Conservation (phyloP, 1,140 invertebrate genomes). For the Planococcus citri region DNA sequence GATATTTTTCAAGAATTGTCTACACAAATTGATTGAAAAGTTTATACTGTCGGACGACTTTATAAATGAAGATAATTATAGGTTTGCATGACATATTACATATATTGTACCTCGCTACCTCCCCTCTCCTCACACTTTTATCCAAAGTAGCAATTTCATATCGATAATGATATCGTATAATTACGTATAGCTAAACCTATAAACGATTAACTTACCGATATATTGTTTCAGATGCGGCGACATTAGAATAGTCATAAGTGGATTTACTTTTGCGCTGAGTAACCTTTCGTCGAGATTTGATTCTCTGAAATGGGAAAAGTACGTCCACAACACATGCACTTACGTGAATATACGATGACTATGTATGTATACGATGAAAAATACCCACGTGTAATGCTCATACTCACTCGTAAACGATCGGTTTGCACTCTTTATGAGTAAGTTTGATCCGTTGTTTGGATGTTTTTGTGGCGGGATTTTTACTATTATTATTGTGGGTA, state of each 20-base stretch:
- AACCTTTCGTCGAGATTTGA: neutral
- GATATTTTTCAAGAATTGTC: too few species aligned
- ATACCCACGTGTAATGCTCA: neutral
- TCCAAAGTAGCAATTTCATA: too few species aligned
- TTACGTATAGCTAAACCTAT: too few species aligned
- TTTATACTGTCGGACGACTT: too few species aligned
- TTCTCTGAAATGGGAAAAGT: neutral
- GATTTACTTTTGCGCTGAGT: neutral
- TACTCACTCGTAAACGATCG: neutral
- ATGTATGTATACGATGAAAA: neutral
- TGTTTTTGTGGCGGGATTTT: neutral
- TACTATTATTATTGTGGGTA: neutral
- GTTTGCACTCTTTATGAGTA: neutral
- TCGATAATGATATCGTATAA: too few species aligned
- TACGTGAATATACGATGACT: neutral
- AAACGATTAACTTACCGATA: neutral
- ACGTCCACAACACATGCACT: neutral
- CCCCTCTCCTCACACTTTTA: too few species aligned
- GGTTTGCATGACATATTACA: too few species aligned
- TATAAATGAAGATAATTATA: too few species aligned
- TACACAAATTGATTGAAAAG: too few species aligned
- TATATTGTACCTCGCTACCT: too few species aligned
- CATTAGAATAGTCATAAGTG: conserved; percentile 9
- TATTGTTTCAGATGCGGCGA: neutral
- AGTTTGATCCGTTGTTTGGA: neutral